A percentile compares a stretch with the other conserved stretches of the same genome.
phyloP scores from a whole-genome alignment of 2,113 vertebrate genomes.

The Hoplias malabaricus region DNA sequence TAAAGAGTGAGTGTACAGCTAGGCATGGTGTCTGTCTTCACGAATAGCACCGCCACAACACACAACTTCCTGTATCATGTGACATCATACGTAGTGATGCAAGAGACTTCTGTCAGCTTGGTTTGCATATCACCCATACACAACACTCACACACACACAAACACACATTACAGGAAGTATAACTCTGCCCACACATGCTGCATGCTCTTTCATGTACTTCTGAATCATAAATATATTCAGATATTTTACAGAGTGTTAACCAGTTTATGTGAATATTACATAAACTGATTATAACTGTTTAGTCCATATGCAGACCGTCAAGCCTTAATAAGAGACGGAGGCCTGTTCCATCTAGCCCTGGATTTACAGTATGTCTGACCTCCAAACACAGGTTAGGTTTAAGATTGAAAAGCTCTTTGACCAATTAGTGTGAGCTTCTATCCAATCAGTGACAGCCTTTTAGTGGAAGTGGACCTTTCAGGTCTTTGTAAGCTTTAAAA shows the following conservation, averaged over 20 bases:
- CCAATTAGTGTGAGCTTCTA: too few relatives aligned
- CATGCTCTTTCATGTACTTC: background rate
- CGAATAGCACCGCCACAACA: background rate
- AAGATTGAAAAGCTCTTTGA: too few relatives aligned
- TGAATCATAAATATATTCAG: too few relatives aligned
- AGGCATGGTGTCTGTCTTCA: background rate
- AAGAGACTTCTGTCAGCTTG: slow-evolving; percentile 10
- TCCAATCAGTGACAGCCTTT: too few relatives aligned
- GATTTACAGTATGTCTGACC: too few relatives aligned
- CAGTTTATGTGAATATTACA: background rate
- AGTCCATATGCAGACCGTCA: background rate
- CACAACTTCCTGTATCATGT: slow-evolving; percentile 42
- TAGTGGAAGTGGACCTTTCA: too few relatives aligned
- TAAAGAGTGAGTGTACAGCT: slow-evolving; percentile 15
- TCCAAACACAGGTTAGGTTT: too few relatives aligned
- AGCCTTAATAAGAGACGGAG: background rate
- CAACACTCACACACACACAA: slow-evolving; percentile 1
- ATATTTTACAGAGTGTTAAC: too few relatives aligned
- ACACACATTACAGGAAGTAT: slow-evolving; percentile 38
- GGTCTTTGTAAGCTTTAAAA: too few relatives aligned
- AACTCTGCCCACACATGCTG: background rate
- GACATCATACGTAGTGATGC: slow-evolving; percentile 28
- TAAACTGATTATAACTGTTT: background rate
- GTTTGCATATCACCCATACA: slow-evolving; percentile 16
- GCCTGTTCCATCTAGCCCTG: too few relatives aligned